Base-by-base conservation (phyloP, 2,888 invertebrate genomes). In the Volucella zonaria region DNA sequence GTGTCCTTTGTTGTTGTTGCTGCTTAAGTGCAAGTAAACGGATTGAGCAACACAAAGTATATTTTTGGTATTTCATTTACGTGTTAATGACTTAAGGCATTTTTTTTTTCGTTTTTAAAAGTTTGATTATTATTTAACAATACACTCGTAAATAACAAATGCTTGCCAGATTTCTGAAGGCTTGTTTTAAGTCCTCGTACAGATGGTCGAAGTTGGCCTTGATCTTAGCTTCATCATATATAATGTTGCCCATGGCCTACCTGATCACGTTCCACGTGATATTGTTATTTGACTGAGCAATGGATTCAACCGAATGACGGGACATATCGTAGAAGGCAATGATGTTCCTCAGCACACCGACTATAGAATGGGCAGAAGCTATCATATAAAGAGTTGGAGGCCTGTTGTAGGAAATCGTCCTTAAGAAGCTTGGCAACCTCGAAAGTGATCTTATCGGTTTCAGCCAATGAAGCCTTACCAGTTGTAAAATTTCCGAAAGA, bases 381-480 rank as follows among this genome's bases (percentile, higher is more conserved):
- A 93, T 18, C 98, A 0, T 96, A 92, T 1, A 97, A 97, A 92
- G 97, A 97, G 92, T 99, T 98, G 94, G 18, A 18, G 18, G 99
- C 99, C 93, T 99, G 99, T 92, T 99, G 99, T 90, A 99, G 93
- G 94, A 99, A 99, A 93, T 99, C 99, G 92, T 99, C 99, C 92
- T 99, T 99, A 82, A 99, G 94, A 88, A 99, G 93, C 92, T 98
- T 98, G 88, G 99, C 99, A 68, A 99, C 98, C 93, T 99, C 99
- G 82, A 99, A 94, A 0, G 99, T 99, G 91, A 99, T 98, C 93
- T 99, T 99, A 93, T 99, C 99, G 2, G 97, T 96, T 93, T 99
- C 99, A 8, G 99, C 99, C 86, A 99, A 94, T 1, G 99, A 99
- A 15, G 98, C 98, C 93, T 99, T 99, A 90, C 99, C 88, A 99